These are phyloP conservation scores for Cydia pomonella DNA, from an alignment of 1,140 invertebrate genomes.

Conservation along the genomic window DNA sequence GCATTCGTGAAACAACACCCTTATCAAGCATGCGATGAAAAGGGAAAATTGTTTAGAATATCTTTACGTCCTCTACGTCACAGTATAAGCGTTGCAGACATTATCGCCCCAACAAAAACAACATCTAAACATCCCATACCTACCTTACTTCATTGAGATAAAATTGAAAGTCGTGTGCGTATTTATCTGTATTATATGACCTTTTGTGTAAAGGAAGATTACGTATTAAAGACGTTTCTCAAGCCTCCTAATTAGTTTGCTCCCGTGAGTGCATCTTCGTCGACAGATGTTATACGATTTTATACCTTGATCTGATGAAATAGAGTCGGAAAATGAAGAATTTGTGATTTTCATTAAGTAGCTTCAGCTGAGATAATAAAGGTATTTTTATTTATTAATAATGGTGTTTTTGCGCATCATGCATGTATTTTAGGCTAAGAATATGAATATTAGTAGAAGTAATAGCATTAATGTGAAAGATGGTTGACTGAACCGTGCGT, in stretches of 20 bases:
- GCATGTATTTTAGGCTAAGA: too few relatives aligned
- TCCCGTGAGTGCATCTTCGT: conserved; percentile 1
- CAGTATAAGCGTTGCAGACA: background rate
- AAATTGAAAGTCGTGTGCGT: background rate
- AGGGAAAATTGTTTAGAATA: too few relatives aligned
- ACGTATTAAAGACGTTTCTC: conserved; percentile 44
- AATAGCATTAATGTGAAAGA: too few relatives aligned
- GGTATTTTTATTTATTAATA: background rate
- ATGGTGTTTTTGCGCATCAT: too few relatives aligned
- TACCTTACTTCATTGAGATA: conserved; percentile 27
- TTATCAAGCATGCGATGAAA: too few relatives aligned
- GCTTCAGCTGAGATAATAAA: background rate
- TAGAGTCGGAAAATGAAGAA: background rate
- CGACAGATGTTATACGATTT: background rate
- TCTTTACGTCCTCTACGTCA: background rate
- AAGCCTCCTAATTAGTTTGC: conserved; percentile 38
- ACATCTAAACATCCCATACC: background rate
- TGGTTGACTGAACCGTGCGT: too few relatives aligned
- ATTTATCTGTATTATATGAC: background rate
- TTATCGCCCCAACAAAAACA: background rate
- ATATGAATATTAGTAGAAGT: too few relatives aligned
- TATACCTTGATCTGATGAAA: background rate
- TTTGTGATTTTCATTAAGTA: background rate
- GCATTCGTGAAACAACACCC: too few relatives aligned
- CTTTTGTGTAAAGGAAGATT: conserved; percentile 33